Conservation (phyloP, 2,888 invertebrate species). For the Rhamphomyia laevipes region DNA sequence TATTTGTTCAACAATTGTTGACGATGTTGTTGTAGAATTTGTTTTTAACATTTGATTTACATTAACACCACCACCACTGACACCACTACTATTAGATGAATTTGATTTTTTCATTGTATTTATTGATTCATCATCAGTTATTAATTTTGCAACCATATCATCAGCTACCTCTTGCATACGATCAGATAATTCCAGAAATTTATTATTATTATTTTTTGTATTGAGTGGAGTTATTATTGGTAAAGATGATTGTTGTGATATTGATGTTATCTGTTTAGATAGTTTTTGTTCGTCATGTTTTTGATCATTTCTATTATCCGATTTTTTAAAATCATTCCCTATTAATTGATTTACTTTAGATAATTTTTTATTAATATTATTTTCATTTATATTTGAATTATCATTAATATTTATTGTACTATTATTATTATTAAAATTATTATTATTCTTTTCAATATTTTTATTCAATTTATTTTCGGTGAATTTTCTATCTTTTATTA, state of each 20-base stretch:
- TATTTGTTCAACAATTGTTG: slow-evolving; percentile 13
- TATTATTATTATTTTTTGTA: slow-evolving; percentile 5
- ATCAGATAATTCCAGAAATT: slow-evolving; percentile 31
- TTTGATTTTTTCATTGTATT: not conserved
- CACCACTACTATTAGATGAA: not conserved
- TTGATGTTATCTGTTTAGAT: too few species aligned
- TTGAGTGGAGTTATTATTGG: slow-evolving; percentile 2
- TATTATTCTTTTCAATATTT: not conserved
- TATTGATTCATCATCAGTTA: slow-evolving; percentile 52
- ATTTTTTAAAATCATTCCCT: too few species aligned
- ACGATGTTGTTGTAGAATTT: slow-evolving; percentile 9
- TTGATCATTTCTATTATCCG: not conserved
- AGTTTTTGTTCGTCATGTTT: not conserved
- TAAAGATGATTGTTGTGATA: slow-evolving; percentile 1
- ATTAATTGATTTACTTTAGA: too few species aligned
- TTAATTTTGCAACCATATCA: slow-evolving; percentile 62
- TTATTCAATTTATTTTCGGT: too few species aligned
- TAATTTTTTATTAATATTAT: too few species aligned
- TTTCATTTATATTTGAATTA: too few species aligned
- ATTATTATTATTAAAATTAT: slow-evolving; percentile 3
- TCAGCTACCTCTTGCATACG: slow-evolving; percentile 54
- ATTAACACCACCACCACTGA: too few species aligned
- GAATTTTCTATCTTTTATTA: too few species aligned
- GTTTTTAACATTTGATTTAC: too few species aligned
- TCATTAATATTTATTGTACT: slow-evolving; percentile 1